Evolutionary conservation across 2,888 invertebrate genomes (phyloP).

Genomic region (Pristionchus fissidentatus): DNA sequence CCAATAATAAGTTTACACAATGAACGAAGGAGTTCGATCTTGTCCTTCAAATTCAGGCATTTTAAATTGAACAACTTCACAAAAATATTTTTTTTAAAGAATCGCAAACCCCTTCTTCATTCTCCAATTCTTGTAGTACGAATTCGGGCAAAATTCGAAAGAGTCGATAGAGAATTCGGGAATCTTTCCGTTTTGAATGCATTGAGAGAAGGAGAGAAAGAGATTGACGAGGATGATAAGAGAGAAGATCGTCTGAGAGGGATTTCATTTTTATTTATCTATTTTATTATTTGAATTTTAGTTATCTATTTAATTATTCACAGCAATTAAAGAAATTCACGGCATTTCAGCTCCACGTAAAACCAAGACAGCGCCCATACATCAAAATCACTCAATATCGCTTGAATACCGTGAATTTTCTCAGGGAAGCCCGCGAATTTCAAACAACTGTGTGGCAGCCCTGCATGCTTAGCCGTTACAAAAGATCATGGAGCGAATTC

Average conservation of each 20-base stretch:
- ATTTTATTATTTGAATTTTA: too few species aligned
- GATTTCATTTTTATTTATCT: background rate
- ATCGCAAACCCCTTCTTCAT: background rate
- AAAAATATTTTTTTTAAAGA: background rate
- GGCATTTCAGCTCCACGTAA: too few species aligned
- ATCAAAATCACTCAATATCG: too few species aligned
- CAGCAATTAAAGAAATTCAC: too few species aligned
- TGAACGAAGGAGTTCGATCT: background rate
- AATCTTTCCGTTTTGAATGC: slow-evolving; percentile 11
- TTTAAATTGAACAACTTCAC: background rate
- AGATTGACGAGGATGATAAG: background rate
- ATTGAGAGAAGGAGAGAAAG: background rate
- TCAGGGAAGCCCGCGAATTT: too few species aligned
- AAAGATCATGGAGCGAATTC: too few species aligned
- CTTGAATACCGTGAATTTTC: too few species aligned
- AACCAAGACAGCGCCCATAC: too few species aligned
- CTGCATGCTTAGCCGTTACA: too few species aligned
- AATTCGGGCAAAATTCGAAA: background rate
- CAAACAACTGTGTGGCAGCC: too few species aligned
- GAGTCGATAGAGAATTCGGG: background rate
- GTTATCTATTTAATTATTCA: too few species aligned
- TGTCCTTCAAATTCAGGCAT: background rate
- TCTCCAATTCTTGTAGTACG: background rate
- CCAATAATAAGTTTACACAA: background rate
- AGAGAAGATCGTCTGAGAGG: background rate